phyloP scores from a whole-genome alignment of 2,797 vertebrate genomes.

The Gobio occitaniae region DNA sequence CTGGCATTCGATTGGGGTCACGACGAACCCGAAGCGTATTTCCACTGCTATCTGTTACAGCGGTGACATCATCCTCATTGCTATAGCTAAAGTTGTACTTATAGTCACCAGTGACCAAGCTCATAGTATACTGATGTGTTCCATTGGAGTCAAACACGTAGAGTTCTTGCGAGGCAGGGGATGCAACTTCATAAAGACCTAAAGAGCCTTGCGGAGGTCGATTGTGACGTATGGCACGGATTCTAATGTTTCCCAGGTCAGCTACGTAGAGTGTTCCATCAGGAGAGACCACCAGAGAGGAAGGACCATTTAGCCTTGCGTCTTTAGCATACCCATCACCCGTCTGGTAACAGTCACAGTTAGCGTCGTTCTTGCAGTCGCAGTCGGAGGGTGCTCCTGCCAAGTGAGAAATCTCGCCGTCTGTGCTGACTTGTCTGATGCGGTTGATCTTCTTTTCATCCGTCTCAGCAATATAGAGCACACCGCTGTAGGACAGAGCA shows the following conservation, averaged over 20 bases:
- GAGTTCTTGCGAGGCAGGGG: conserved; percentile 93
- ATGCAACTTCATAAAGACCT: conserved; percentile 93
- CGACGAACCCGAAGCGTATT: conserved; percentile 93
- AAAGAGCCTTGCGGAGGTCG: conserved; percentile 84
- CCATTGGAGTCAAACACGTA: conserved; percentile 97
- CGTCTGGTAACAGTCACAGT: conserved; percentile 96
- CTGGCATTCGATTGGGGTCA: conserved; percentile 95
- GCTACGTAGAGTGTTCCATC: conserved; percentile 95
- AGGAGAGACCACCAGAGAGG: conserved; percentile 93
- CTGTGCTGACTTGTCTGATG: conserved; percentile 94
- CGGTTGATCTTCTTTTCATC: conserved; percentile 98
- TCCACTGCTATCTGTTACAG: conserved; percentile 94
- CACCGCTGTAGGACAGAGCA: conserved; percentile 92
- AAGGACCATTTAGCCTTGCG: conserved; percentile 90
- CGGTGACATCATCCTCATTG: conserved; percentile 94
- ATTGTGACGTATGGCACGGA: conserved; percentile 91
- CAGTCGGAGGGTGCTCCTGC: conserved; percentile 93
- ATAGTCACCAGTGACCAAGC: conserved; percentile 93
- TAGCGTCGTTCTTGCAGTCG: conserved; percentile 98
- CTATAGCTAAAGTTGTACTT: conserved; percentile 99
- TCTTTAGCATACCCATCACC: conserved; percentile 98
- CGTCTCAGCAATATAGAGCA: conserved; percentile 94
- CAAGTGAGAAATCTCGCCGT: conserved; percentile 95
- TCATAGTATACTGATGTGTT: conserved; percentile 95
- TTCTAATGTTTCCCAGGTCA: conserved; percentile 95